Conservation (phyloP, 2,888 invertebrate genomes). For the Timema cristinae region DNA sequence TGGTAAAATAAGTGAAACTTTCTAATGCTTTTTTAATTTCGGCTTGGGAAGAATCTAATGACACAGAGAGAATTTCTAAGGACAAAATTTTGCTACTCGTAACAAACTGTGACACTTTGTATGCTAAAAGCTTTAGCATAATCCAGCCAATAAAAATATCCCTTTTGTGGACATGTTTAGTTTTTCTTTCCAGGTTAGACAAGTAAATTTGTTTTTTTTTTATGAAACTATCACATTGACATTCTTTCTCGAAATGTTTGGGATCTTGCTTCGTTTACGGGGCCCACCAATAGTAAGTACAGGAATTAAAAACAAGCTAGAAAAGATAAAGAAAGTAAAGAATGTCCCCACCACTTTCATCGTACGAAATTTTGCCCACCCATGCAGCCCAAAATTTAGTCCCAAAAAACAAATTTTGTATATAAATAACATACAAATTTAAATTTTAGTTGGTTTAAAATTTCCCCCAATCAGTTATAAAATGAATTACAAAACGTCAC, state of each 20-base stretch:
- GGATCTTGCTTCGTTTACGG: conserved; percentile 84
- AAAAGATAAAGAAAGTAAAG: conserved; percentile 98
- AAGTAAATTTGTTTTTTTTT: conserved; percentile 74
- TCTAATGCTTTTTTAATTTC: conserved; percentile 93
- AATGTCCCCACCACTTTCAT: conserved; percentile 99
- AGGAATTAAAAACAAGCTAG: conserved; percentile 93
- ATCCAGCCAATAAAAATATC: conserved; percentile 80
- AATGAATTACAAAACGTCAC: too few species aligned
- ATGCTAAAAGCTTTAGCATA: conserved; percentile 72
- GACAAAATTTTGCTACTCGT: conserved; percentile 99
- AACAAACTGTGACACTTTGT: conserved; percentile 93
- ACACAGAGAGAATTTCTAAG: conserved; percentile 78
- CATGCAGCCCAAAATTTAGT: conserved; percentile 55
- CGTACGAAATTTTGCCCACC: conserved; percentile 99
- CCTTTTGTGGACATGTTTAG: conserved; percentile 67
- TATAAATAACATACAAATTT: too few species aligned
- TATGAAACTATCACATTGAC: conserved; percentile 85
- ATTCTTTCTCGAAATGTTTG: conserved; percentile 69
- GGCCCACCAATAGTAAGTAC: conserved; percentile 98
- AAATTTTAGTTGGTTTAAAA: too few species aligned
- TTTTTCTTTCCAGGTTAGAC: conserved; percentile 85
- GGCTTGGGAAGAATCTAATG: conserved; percentile 72
- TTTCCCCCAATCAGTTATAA: too few species aligned
- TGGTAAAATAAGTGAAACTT: conserved; percentile 92
- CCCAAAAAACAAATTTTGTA: background rate